Base-by-base conservation (phyloP, 2,888 invertebrate genomes). In the Zootermopsis nevadensis region DNA sequence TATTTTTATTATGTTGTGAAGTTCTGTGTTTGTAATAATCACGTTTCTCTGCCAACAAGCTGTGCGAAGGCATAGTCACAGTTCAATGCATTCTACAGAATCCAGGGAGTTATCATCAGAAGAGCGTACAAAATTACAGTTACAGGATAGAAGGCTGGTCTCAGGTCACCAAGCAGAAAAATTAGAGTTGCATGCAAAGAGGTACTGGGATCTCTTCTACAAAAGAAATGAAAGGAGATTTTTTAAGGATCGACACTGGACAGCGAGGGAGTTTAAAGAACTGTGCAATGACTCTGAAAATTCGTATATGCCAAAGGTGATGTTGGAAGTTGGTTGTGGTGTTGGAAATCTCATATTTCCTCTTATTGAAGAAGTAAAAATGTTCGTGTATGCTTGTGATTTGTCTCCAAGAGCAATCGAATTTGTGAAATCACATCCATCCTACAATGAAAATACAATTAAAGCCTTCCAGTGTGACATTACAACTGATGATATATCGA, bases 281-380 rank as follows among this genome's bases (percentile, higher is more conserved):
- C 90, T 98, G 27, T 90, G 94, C 83, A 90, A 91, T 83, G 91
- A 90, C 82, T 77, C 60, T 69, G 74, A 82, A 22, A 53, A 48
- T n/a, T 60, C 76, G 0, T 24, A 33, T 24, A 7, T 19, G 27
- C 31, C 24, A 2, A 79, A 82, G 55, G 77, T 42, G 38, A 53
- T 91, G 88, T 90, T 97, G 31, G 98, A 99, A 90, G 93, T 98
- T 10, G 98, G 98, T 0, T 98, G 98, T 89, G 99, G 99, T 4
- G 99, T 98, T 15, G 99, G 99, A 0, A 99, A 99, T 90, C 95
- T 99, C 89, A 92, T 99, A 77, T 99, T 95, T 89, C 99, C 99
- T 0, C 89, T 99, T 79, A 89, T 98, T 0, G 94, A 96, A 87
- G 97, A 96, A 87, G 93, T 92, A 82, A 92, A 93, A 86, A 92